These are phyloP conservation scores for Bambusicola thoracicus DNA, from an alignment of 2,113 vertebrate genomes.

Conservation along the genomic window DNA sequence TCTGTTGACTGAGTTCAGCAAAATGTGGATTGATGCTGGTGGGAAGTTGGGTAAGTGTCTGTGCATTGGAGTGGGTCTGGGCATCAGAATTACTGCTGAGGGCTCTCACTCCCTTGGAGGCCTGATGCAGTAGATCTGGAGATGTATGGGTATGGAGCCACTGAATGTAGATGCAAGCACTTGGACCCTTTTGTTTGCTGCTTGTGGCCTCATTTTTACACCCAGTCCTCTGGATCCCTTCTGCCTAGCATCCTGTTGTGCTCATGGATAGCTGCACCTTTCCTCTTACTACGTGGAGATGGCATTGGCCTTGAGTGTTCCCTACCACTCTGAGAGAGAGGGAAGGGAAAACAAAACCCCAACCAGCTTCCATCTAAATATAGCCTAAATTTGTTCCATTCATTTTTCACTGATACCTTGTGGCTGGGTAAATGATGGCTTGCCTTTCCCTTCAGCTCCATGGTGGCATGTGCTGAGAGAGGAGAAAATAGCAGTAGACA, in stretches of 20 bases:
- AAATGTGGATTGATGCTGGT: background rate
- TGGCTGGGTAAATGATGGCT: background rate
- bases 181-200: background rate
- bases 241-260: background rate
- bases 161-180: background rate
- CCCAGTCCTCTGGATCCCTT: background rate
- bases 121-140: background rate
- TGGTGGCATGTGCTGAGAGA: background rate
- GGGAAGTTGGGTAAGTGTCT: background rate
- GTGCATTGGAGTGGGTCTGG: background rate
- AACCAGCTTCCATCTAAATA: background rate
- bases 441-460: background rate
- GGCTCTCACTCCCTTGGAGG: background rate
- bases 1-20: background rate
- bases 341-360: background rate
- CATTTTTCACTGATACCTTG: background rate
- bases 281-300: background rate
- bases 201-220: background rate
- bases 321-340: rapidly evolving
- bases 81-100: background rate
- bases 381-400: background rate
- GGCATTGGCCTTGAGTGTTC: background rate
- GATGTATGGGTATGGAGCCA: background rate
- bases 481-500: background rate
- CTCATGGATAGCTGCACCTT: background rate